Conservation (phyloP, 2,113 vertebrate species). For the Chlamydotis undulata region DNA sequence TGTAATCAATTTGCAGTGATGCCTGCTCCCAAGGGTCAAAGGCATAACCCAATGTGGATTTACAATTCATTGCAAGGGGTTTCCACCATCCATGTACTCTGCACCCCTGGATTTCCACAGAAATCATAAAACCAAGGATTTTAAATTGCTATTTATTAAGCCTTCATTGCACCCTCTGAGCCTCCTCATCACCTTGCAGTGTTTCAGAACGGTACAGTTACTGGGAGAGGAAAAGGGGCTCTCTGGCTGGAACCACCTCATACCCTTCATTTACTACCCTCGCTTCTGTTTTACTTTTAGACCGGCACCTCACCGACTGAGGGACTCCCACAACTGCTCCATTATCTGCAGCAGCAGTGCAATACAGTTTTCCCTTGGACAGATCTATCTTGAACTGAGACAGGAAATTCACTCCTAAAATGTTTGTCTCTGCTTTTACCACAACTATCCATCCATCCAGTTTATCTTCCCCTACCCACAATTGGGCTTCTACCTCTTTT, state of each 20-base stretch:
- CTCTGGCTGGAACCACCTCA: background rate
- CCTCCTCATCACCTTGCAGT: background rate
- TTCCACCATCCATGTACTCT: background rate
- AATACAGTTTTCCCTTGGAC: background rate
- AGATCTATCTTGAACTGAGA: background rate
- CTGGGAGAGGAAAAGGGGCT: background rate
- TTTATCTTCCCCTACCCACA: background rate
- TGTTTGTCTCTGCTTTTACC: background rate
- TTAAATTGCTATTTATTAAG: background rate
- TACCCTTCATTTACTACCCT: background rate
- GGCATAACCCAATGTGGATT: background rate
- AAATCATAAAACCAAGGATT: background rate
- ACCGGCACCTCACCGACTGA: background rate
- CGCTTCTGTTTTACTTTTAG: background rate
- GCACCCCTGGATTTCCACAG: background rate
- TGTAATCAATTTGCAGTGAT: rapidly evolving
- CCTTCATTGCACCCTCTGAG: rapidly evolving
- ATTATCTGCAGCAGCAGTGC: background rate
- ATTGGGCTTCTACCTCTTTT: background rate
- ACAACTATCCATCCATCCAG: background rate
- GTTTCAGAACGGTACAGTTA: background rate
- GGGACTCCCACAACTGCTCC: background rate
- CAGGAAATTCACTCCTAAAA: background rate
- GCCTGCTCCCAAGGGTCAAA: background rate
- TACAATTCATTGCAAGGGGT: background rate